Conservation (phyloP, 1,140 invertebrate genomes). For the Rhizoglyphus robini region DNA sequence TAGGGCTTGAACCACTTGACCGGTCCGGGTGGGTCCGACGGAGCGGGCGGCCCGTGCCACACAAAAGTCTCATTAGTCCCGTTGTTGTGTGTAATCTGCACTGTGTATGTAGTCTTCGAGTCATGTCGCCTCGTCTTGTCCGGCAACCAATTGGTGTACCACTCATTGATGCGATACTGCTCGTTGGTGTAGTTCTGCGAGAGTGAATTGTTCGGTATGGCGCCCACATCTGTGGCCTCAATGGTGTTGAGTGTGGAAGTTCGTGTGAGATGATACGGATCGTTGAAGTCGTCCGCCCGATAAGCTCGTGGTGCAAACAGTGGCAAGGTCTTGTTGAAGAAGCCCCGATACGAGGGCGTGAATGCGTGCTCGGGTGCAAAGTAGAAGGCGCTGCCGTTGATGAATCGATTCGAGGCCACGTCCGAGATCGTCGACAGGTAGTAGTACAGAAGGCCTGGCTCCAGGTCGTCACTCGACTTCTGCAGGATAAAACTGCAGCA, state of each 20-base stretch:
- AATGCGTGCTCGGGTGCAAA: slow-evolving; percentile 89
- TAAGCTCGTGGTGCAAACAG: slow-evolving; percentile 78
- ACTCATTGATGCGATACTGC: slow-evolving; percentile 81
- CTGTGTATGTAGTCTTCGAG: slow-evolving; percentile 69
- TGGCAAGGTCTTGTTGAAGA: slow-evolving; percentile 92
- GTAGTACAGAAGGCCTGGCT: slow-evolving; percentile 97
- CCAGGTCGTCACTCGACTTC: slow-evolving; percentile 65
- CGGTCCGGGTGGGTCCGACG: slow-evolving; percentile 72
- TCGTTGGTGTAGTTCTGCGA: slow-evolving; percentile 78
- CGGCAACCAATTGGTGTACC: slow-evolving; percentile 68
- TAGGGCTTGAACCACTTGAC: slow-evolving; percentile 87
- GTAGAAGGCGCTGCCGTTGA: slow-evolving; percentile 86
- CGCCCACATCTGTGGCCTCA: slow-evolving; percentile 53
- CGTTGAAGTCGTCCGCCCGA: slow-evolving; percentile 79
- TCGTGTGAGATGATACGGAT: slow-evolving; percentile 77
- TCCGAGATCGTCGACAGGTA: slow-evolving; percentile 87
- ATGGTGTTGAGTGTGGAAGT: slow-evolving; percentile 78
- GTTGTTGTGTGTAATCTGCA: slow-evolving; percentile 76
- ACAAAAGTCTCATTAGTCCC: slow-evolving; percentile 87
- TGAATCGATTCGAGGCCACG: slow-evolving; percentile 74
- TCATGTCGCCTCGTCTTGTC: slow-evolving; percentile 63
- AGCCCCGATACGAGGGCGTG: slow-evolving; percentile 81
- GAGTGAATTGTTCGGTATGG: slow-evolving; percentile 53
- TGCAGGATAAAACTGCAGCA: slow-evolving; percentile 73
- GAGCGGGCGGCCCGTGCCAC: slow-evolving; percentile 79